Evolutionary conservation across 2,888 invertebrate species (phyloP).

Genomic region (Spisula solida): DNA sequence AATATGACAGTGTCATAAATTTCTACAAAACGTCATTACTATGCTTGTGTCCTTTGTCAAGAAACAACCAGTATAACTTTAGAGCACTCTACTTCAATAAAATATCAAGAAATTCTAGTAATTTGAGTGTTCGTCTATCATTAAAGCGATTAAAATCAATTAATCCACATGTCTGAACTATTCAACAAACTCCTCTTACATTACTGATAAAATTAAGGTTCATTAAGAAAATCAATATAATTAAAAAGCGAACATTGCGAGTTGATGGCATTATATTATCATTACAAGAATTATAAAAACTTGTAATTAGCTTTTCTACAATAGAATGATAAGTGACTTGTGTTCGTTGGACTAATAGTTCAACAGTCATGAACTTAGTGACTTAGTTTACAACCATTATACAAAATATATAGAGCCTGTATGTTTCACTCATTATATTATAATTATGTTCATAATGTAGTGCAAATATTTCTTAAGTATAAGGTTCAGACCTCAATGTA

Average conservation of each 20-base stretch:
- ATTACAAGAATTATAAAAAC: background rate
- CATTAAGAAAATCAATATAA: slow-evolving; percentile 11
- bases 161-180: background rate
- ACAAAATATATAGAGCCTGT: no score
- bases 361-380: no score
- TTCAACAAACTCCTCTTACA: slow-evolving; percentile 5
- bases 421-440: no score
- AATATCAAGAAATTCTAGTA: background rate
- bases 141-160: background rate
- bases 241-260: background rate
- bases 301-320: no score
- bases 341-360: no score
- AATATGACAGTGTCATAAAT: background rate
- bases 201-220: slow-evolving; percentile 16
- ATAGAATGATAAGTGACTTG: no score
- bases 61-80: background rate
- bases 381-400: no score
- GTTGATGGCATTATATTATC: background rate
- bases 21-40: background rate
- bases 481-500: no score
- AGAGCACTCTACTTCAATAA: background rate
- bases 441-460: no score
- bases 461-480: no score
- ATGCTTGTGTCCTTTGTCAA: background rate
- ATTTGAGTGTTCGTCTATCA: slow-evolving; percentile 17